phyloP scores from a whole-genome alignment of 2,888 invertebrate genomes.

The Trichacis sp. region DNA sequence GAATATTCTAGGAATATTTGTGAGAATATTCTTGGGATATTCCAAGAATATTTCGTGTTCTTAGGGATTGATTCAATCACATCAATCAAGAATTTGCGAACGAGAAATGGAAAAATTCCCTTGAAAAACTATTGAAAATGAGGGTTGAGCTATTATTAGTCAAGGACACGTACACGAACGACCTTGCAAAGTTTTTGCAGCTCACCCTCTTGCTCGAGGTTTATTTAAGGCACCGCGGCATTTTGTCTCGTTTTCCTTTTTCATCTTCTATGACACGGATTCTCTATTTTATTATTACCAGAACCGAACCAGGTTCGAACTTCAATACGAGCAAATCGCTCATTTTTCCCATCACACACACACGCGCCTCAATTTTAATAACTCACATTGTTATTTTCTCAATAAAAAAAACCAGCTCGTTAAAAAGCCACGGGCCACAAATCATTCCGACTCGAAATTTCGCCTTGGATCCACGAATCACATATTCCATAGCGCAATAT shows the following conservation, averaged over 20 bases:
- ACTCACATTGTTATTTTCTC: too few relatives aligned
- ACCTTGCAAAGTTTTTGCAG: constrained; percentile 51
- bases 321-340: too few relatives aligned
- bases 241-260: constrained; percentile 34
- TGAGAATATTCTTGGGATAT: too few relatives aligned
- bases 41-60: too few relatives aligned
- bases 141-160: constrained; percentile 33
- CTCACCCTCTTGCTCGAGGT: constrained; percentile 50
- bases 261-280: constrained; percentile 39
- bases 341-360: too few relatives aligned
- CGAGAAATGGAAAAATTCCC: neutral
- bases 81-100: too few relatives aligned
- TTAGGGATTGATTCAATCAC: too few relatives aligned
- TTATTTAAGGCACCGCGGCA: constrained; percentile 50
- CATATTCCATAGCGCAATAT: too few relatives aligned
- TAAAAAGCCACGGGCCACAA: neutral
- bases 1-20: too few relatives aligned
- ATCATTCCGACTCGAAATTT: constrained; percentile 26
- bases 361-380: too few relatives aligned
- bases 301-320: constrained; percentile 14
- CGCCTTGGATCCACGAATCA: too few relatives aligned
- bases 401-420: too few relatives aligned
- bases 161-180: constrained; percentile 42
- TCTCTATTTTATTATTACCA: constrained; percentile 38
- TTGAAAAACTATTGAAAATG: constrained; percentile 30